A percentile compares a stretch with the other conserved stretches of the same genome.
These are phyloP conservation scores for Gadus chalcogrammus DNA, from an alignment of 2,113 vertebrate genomes.

Conservation along the genomic window DNA sequence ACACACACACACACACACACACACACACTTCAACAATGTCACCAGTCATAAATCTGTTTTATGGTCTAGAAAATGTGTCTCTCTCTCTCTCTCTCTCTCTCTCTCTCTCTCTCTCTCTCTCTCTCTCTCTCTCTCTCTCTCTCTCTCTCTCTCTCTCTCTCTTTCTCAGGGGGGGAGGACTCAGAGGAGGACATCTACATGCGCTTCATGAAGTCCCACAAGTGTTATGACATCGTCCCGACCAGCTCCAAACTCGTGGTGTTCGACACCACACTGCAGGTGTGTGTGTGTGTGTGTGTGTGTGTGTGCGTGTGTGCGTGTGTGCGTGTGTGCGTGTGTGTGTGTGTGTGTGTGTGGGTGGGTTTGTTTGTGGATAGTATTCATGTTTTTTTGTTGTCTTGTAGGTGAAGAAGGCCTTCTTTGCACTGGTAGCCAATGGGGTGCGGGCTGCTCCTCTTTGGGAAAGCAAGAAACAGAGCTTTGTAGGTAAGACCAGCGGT, in stretches of 20 bases:
- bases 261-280: conserved; percentile 86
- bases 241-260: conserved; percentile 98
- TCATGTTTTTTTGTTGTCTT: background rate
- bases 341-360: background rate
- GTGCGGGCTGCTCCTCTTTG: conserved; percentile 94
- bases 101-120: too few relatives aligned
- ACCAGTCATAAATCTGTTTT: too few relatives aligned
- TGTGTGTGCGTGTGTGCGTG: conserved; percentile 7
- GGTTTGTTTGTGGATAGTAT: background rate
- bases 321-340: background rate
- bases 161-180: conserved; percentile 75
- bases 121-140: conserved; percentile 9
- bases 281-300: conserved; percentile 12
- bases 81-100: conserved; percentile 4
- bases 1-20: too few relatives aligned
- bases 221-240: conserved; percentile 97
- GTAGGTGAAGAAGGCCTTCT: conserved; percentile 95
- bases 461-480: conserved; percentile 93
- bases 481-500: conserved; percentile 80
- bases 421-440: conserved; percentile 90
- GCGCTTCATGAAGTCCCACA: conserved; percentile 98
- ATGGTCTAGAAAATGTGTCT: background rate
- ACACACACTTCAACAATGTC: too few relatives aligned
- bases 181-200: conserved; percentile 95
- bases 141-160: conserved; percentile 9